These are phyloP conservation scores for Pseudopipra pipra DNA, from an alignment of 2,113 vertebrate species.

Conservation along the genomic window DNA sequence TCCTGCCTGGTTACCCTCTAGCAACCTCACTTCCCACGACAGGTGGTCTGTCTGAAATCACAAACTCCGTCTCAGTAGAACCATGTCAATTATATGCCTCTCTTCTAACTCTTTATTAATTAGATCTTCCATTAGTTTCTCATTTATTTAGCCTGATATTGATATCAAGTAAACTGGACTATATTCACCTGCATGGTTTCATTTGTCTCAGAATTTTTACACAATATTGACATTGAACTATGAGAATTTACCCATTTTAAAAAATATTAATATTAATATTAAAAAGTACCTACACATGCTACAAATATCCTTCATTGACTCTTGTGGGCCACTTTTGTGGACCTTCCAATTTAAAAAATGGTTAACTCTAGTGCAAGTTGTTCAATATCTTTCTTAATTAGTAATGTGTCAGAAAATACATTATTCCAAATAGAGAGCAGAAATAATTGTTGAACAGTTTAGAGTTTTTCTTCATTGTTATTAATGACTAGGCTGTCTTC, in stretches of 20 bases:
- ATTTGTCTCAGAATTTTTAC: neutral
- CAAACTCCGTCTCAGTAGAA: neutral
- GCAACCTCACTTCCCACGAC: rapidly evolving
- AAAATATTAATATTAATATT: neutral
- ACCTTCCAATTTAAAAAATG: neutral
- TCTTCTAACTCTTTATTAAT: neutral
- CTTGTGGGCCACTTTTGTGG: neutral
- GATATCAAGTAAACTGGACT: neutral
- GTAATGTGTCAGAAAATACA: neutral
- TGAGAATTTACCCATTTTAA: neutral
- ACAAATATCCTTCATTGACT: neutral
- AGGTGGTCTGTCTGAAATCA: neutral
- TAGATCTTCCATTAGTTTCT: neutral
- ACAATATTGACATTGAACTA: neutral
- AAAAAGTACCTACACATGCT: neutral
- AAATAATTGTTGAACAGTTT: neutral
- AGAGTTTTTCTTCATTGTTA: neutral
- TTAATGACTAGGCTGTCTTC: neutral
- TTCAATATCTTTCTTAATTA: conserved; percentile 16
- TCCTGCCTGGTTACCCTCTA: neutral
- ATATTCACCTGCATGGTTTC: neutral
- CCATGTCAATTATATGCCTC: neutral
- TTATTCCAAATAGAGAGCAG: neutral
- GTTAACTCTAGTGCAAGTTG: neutral
- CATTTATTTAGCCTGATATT: neutral